These are phyloP conservation scores for Drosophila nasuta DNA, from an alignment of 1,140 invertebrate species.

Conservation along the genomic window DNA sequence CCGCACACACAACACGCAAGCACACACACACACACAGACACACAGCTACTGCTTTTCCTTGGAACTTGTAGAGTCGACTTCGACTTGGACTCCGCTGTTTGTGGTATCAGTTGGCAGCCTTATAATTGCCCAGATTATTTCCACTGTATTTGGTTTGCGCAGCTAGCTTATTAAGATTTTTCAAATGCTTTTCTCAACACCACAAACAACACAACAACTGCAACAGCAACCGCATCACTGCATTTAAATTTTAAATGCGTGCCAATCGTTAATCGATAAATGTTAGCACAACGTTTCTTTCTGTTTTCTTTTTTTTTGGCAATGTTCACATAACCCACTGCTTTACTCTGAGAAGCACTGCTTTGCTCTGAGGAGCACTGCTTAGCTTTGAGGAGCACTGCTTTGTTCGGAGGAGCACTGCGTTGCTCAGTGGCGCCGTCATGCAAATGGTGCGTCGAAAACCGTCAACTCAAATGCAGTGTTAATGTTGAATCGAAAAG, in stretches of 20 bases:
- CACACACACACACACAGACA: slow-evolving; percentile 5
- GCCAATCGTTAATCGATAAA: slow-evolving; percentile 35
- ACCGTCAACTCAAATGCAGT: not conserved
- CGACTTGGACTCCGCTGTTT: slow-evolving; percentile 28
- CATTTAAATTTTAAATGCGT: slow-evolving; percentile 24
- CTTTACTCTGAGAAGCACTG: too few relatives aligned
- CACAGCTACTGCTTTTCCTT: slow-evolving; percentile 44
- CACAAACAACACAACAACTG: not conserved
- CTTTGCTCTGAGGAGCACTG: too few relatives aligned
- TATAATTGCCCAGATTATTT: slow-evolving; percentile 77
- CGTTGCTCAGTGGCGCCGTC: slow-evolving; percentile 32
- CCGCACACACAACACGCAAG: slow-evolving; percentile 27
- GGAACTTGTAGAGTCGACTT: slow-evolving; percentile 56
- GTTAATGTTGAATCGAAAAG: too few relatives aligned
- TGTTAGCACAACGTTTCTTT: not conserved
- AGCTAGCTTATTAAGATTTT: slow-evolving; percentile 78
- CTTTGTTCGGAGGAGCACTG: too few relatives aligned
- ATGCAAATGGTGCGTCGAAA: slow-evolving; percentile 14
- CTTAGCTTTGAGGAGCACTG: too few relatives aligned
- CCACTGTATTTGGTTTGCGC: slow-evolving; percentile 69
- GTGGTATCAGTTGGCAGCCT: slow-evolving; percentile 67
- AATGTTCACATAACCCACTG: not conserved
- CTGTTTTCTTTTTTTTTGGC: not conserved
- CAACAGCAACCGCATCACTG: slow-evolving; percentile 8
- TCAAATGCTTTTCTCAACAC: slow-evolving; percentile 44